Percentiles rank a stretch among this genome's conserved stretches.
Evolutionary conservation across 2,113 vertebrate species (phyloP).

Genomic region (Ibidorhyncha struthersii): DNA sequence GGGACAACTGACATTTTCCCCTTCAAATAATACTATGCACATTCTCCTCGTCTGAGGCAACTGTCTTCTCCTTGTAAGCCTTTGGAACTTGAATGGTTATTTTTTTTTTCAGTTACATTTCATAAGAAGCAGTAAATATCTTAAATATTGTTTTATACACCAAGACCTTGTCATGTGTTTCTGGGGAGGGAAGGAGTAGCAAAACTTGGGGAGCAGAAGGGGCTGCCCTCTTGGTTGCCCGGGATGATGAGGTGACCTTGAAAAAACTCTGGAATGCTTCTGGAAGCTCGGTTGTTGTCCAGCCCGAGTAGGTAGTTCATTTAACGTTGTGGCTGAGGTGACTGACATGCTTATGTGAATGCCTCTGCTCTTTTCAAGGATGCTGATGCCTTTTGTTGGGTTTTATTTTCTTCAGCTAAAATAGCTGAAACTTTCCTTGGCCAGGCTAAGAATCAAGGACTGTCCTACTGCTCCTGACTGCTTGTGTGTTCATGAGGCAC

Average conservation of each 20-base stretch:
- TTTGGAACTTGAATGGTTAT: not conserved
- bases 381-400: not conserved
- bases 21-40: rapidly evolving
- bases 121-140: not conserved
- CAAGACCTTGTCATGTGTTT: not conserved
- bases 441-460: not conserved
- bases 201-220: not conserved
- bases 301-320: not conserved
- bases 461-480: not conserved
- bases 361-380: not conserved
- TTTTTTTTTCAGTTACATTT: rapidly evolving
- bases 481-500: no score
- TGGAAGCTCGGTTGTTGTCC: not conserved
- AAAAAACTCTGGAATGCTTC: not conserved
- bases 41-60: not conserved
- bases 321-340: not conserved
- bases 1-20: rapidly evolving
- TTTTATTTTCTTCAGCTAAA: not conserved
- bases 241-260: not conserved
- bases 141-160: rapidly evolving
- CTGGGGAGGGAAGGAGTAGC: not conserved
- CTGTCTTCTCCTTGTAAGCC: not conserved
- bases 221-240: not conserved
- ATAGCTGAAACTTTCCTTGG: not conserved
- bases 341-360: not conserved